These are phyloP conservation scores for Heliconius aoede DNA, from an alignment of 2,888 invertebrate genomes.

Conservation along the genomic window DNA sequence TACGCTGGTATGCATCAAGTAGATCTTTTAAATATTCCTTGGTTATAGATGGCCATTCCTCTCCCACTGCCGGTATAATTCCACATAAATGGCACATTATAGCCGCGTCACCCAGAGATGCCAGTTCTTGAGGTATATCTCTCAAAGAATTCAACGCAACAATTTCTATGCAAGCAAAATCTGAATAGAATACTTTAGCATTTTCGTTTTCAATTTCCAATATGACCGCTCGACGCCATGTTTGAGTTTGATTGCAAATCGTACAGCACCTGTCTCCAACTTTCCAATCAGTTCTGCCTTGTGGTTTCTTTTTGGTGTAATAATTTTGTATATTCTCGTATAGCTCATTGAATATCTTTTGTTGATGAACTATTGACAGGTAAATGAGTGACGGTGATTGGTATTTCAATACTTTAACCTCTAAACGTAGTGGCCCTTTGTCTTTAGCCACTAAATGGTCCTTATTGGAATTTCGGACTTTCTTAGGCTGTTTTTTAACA, in stretches of 20 bases:
- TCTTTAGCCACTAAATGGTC: conserved; percentile 70
- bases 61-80: conserved; percentile 87
- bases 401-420: conserved; percentile 77
- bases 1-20: conserved; percentile 74
- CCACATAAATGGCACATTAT: conserved; percentile 88
- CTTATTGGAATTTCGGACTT: conserved; percentile 50
- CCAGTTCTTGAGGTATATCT: conserved; percentile 79
- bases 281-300: conserved; percentile 72
- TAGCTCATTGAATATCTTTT: conserved; percentile 73
- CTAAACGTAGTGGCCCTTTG: conserved; percentile 77
- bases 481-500: conserved; percentile 52
- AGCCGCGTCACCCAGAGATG: conserved; percentile 81
- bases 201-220: conserved; percentile 66
- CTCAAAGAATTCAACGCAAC: conserved; percentile 76
- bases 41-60: conserved; percentile 85
- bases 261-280: conserved; percentile 78
- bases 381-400: conserved; percentile 85
- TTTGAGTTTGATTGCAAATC: conserved; percentile 72
- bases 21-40: conserved; percentile 84
- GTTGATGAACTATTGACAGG: conserved; percentile 78
- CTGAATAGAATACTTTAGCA: conserved; percentile 85
- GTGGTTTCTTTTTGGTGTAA: conserved; percentile 65
- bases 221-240: conserved; percentile 86
- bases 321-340: conserved; percentile 82
- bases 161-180: conserved; percentile 84